Base-by-base conservation (phyloP, 2,113 vertebrate genomes). In the Mola mola region DNA sequence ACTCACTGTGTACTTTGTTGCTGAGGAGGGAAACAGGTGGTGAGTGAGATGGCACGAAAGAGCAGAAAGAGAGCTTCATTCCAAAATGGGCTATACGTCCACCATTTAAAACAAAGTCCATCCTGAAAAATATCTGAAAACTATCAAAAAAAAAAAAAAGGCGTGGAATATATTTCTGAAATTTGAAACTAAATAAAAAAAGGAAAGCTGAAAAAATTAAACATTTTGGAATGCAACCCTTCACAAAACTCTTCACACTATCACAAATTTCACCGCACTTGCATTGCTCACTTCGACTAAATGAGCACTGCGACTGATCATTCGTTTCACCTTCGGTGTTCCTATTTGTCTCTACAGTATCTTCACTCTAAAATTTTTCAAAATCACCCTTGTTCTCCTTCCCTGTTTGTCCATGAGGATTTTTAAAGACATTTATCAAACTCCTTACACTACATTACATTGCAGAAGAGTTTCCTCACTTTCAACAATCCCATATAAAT, bases 1-100 rank as follows among this genome's bases (percentile, higher is more conserved):
- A 87, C 84, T 92, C 91, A 91, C 90, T 91, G 90, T 90, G 87
- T 89, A 92, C 91, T 89, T 92, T 93, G 85, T 90, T 88, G 83
- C 92, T 93, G 91, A 93, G 90, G 90, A 93, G 89, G 91, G 86
- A 93, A 93, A 93, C 88, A 93, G 85, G 87, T 88, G 69, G 84
- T 92, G 87, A 86, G 88, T 90, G 89, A 89, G 72, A 88, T 76
- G 81, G 53, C 80, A 89, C 81, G 70, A 78, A 77, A 87, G 50
- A 86, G 86, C 69, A 84, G 60, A 56, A 58, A 72, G 49, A 86
- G 70, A 57, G 66, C 74, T 82, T 78, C 83, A 88, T 87, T 86
- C 85, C 84, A 87, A 87, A 81, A 87, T 66, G 65, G 70, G 68
- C 43, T 37, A 66, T 28, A 33, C 20, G 43, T 37, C 10, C 3